Evolutionary conservation across 2,113 vertebrate genomes (phyloP).

Genomic region (Syngnathus scovelli): DNA sequence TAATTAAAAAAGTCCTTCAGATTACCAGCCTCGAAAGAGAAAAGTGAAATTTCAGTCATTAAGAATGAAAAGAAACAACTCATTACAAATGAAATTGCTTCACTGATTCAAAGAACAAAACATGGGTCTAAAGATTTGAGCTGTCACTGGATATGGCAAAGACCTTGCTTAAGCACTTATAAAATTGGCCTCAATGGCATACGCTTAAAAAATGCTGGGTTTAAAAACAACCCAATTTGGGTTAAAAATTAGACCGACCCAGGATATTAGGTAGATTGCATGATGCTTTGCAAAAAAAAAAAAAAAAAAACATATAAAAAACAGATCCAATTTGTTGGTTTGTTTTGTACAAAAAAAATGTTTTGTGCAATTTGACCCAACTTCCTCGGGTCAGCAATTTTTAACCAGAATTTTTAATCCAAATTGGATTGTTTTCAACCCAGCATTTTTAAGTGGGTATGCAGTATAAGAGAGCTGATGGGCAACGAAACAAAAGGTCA

Average conservation of each 20-base stretch:
- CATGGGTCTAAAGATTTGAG: background rate
- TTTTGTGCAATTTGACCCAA: no score
- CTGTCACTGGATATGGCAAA: background rate
- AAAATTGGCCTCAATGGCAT: constrained; percentile 26
- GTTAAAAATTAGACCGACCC: no score
- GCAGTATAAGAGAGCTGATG: constrained; percentile 30
- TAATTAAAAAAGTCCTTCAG: background rate
- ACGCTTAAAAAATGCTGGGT: background rate
- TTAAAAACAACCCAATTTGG: no score
- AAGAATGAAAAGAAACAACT: background rate
- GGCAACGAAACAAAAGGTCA: constrained; percentile 31
- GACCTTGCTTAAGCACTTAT: constrained; percentile 1
- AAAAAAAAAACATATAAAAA: no score
- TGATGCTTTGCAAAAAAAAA: no score
- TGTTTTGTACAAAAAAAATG: no score
- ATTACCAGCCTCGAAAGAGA: no score
- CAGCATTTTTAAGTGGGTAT: background rate
- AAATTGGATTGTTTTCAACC: no score
- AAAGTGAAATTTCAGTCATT: background rate
- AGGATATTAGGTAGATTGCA: no score
- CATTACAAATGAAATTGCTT: background rate
- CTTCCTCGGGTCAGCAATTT: no score
- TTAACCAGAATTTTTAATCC: no score
- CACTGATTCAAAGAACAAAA: background rate
- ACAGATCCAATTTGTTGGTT: no score